Base-by-base conservation (phyloP, 1,140 invertebrate species). In the Apis cerana region DNA sequence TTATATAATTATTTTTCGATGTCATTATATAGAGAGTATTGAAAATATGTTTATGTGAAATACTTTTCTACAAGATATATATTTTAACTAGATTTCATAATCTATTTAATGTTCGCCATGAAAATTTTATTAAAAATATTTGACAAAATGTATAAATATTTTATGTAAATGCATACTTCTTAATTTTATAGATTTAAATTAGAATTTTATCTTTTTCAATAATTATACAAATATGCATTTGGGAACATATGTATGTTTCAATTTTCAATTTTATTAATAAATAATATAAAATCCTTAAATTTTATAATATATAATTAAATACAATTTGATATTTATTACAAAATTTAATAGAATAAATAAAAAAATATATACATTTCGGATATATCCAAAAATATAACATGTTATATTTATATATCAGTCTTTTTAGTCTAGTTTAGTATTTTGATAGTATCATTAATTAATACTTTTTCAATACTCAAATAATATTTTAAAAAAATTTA, bases 211-310 rank as follows among this genome's bases (percentile, higher is more conserved):
- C 7, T 59, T 59, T 61, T 59, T 50, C 76, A 70, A 58, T 54
- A 70, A 33, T 71, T 19, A 1, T 54, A 62, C 43, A 33, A 58
- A 11, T 58, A 54, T 15, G 23, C 43, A 71, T 21, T 43, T 61
- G 12, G 43, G 13, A 23, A 69, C 64, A 54, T 77, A 23, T 69
- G 23, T 59, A 56, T 71, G 52, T n/a, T 70, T 12, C 17, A 43
- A 75, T 13, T 81, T 75, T 17, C 10, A 58, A 52, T 12, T 43
- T 5, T 61, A 68, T 76, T n/a, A 82, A 82, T 82, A 82, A 82
- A 82, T 82, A 82, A 9, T 70, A 82, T 54, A 82, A 77, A 70
- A 82, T 83, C 11, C 7, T 17, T 80, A 83, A 58, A 21, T 52
- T 54, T 27, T 50, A 75, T 17, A 21, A 21, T 52, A 52, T 17